Conservation (phyloP, 1,140 invertebrate species). For the Diachasma alloeum region DNA sequence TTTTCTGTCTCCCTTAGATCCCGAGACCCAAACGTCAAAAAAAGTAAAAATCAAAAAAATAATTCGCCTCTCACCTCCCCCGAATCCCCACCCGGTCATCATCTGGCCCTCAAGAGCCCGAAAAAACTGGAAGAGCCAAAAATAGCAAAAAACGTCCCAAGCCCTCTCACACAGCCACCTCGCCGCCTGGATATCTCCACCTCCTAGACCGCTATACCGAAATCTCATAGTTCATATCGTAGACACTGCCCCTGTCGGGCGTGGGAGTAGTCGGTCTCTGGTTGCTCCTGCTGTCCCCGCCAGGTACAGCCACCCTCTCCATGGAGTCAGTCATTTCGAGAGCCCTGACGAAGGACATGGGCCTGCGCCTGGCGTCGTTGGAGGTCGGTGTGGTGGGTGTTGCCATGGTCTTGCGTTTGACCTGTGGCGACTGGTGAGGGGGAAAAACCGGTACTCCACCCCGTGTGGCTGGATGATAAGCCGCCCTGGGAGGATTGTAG, state of each 20-base stretch:
- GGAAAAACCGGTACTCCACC: conserved; percentile 76
- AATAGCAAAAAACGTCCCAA: too few species aligned
- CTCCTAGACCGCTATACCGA: conserved; percentile 73
- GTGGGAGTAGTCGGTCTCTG: conserved; percentile 70
- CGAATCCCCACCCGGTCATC: too few species aligned
- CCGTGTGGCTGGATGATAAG: conserved; percentile 70
- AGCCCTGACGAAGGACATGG: conserved; percentile 92
- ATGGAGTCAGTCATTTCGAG: conserved; percentile 89
- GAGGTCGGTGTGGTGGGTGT: conserved; percentile 62
- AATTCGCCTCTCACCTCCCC: too few species aligned
- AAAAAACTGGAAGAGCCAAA: too few species aligned
- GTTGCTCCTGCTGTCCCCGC: conserved; percentile 12
- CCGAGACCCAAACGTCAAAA: too few species aligned
- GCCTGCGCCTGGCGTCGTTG: conserved; percentile 69
- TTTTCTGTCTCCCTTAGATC: too few species aligned
- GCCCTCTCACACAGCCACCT: background rate
- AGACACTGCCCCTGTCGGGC: conserved; percentile 87
- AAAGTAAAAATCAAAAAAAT: too few species aligned
- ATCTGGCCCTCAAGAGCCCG: too few species aligned
- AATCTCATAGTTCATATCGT: conserved; percentile 96
- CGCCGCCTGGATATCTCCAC: background rate
- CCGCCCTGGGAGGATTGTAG: conserved; percentile 41
- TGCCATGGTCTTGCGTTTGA: conserved; percentile 68
- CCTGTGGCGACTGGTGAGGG: conserved; percentile 71
- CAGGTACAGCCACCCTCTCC: conserved; percentile 70